phyloP scores from a whole-genome alignment of 2,113 vertebrate genomes.

The Sapajus apella region DNA sequence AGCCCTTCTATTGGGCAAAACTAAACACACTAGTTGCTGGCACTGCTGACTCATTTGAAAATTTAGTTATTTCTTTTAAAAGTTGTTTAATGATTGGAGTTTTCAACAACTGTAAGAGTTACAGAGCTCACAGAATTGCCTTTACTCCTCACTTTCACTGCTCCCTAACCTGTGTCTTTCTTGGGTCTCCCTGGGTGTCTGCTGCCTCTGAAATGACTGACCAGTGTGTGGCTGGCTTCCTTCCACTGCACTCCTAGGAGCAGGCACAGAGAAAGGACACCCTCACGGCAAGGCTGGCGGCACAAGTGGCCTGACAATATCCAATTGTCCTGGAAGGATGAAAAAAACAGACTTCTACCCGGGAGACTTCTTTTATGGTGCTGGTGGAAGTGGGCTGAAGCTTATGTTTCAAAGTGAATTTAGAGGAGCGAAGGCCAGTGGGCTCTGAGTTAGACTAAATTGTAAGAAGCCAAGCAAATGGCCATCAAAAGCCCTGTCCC shows the following conservation, averaged over 20 bases:
- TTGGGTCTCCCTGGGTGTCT: background rate
- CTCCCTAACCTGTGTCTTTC: background rate
- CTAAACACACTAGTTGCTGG: conserved; percentile 28
- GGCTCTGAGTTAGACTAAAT: background rate
- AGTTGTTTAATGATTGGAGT: background rate
- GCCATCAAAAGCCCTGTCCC: background rate
- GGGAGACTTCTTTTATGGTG: background rate
- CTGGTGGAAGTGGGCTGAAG: conserved; percentile 37
- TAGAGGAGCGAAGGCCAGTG: no score
- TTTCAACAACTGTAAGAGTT: background rate
- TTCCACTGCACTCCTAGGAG: background rate
- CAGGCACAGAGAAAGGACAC: background rate
- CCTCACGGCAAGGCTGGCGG: background rate
- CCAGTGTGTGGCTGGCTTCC: background rate
- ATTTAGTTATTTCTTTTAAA: background rate
- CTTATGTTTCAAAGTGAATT: rapidly evolving
- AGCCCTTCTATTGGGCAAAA: background rate
- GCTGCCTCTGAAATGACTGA: background rate
- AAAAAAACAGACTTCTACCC: background rate
- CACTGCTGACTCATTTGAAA: conserved; percentile 34
- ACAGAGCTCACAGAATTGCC: background rate
- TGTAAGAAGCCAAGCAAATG: background rate
- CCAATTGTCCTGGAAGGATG: background rate
- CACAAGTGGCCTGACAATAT: background rate
- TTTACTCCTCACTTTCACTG: background rate